Percentiles rank a stretch among this genome's conserved stretches.
phyloP scores from a whole-genome alignment of 2,888 invertebrate species.

The Troglohyphantes excavatus region DNA sequence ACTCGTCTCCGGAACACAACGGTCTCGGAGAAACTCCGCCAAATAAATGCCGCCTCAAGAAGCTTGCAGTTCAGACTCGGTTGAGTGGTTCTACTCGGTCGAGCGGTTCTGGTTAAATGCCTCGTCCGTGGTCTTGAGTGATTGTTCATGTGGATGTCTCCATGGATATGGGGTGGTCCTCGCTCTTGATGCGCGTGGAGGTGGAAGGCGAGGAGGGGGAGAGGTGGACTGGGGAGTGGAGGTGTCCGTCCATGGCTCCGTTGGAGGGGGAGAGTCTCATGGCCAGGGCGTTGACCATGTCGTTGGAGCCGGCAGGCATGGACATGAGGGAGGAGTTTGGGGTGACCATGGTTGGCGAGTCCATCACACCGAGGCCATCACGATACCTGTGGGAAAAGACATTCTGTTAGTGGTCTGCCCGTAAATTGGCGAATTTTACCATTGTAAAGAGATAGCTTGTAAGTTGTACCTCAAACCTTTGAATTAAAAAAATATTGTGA shows the following conservation, averaged over 20 bases:
- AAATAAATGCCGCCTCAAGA: no score
- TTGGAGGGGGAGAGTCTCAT: slow-evolving; percentile 61
- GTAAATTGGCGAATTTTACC: no score
- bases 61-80: no score
- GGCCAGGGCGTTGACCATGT: slow-evolving; percentile 29
- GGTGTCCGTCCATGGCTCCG: slow-evolving; percentile 36
- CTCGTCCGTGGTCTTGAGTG: no score
- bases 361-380: slow-evolving; percentile 75
- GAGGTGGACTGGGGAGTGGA: slow-evolving; percentile 42
- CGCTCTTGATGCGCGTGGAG: slow-evolving; percentile 60
- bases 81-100: neutral
- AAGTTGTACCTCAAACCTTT: no score
- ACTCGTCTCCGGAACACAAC: neutral
- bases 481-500: no score
- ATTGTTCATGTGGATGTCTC: slow-evolving; percentile 68
- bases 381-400: slow-evolving; percentile 68
- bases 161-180: slow-evolving; percentile 59
- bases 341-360: slow-evolving; percentile 77
- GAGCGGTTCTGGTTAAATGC: neutral
- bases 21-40: no score
- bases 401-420: neutral
- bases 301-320: slow-evolving; percentile 59
- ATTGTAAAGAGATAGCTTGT: no score
- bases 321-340: slow-evolving; percentile 54
- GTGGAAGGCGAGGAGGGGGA: slow-evolving; percentile 51